These are phyloP conservation scores for Meloidogyne hapla DNA, from an alignment of 1,140 invertebrate species.

Conservation along the genomic window DNA sequence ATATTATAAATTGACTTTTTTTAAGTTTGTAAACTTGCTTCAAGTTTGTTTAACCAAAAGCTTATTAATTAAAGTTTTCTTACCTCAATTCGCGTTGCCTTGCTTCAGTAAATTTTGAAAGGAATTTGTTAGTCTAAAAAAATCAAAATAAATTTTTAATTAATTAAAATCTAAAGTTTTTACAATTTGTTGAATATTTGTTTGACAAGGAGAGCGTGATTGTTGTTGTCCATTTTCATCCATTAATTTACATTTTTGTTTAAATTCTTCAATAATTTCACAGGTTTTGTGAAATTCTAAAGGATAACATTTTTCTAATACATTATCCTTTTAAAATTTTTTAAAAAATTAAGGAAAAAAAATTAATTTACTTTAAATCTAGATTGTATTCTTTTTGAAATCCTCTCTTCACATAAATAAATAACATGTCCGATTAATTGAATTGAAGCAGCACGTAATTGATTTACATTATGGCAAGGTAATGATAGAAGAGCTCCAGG, in stretches of 20 bases:
- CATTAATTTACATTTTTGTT: constrained; percentile 12
- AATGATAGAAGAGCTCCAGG: constrained; percentile 74
- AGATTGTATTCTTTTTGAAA: constrained; percentile 38
- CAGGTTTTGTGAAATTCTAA: constrained; percentile 30
- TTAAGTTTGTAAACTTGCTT: background rate
- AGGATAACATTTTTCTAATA: constrained; percentile 43
- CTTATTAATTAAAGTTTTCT: too few relatives aligned
- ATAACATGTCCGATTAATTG: constrained; percentile 42
- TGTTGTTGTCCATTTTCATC: background rate
- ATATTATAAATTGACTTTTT: too few relatives aligned
- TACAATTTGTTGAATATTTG: constrained; percentile 43
- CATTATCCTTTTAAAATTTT: constrained; percentile 15
- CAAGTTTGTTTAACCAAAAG: background rate
- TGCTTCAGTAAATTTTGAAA: constrained; percentile 84
- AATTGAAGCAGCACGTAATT: constrained; percentile 30
- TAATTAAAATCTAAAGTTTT: background rate
- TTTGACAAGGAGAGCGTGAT: constrained; percentile 43
- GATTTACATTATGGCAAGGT: constrained; percentile 35
- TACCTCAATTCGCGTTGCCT: constrained; percentile 78
- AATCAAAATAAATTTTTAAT: background rate
- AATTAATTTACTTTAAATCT: constrained; percentile 46
- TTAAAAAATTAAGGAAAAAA: too few relatives aligned
- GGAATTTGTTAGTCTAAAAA: constrained; percentile 69
- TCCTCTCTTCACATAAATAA: constrained; percentile 39
- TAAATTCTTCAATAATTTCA: constrained; percentile 38